A percentile compares a stretch with the other conserved stretches of the same genome.
These are phyloP conservation scores for Neopelma chrysocephalum DNA, from an alignment of 2,797 vertebrate genomes.

Conservation along the genomic window DNA sequence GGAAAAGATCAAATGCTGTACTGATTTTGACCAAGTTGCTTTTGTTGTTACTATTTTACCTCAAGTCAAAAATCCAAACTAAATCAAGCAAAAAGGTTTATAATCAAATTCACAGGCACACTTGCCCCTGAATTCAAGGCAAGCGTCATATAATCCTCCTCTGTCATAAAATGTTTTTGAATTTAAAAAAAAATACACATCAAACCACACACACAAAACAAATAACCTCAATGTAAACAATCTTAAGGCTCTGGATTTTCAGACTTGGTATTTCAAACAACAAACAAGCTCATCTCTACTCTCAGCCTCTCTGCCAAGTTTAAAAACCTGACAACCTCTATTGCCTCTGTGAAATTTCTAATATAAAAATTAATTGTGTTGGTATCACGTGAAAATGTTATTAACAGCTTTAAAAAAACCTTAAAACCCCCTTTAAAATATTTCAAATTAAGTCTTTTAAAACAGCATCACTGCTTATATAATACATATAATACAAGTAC, in stretches of 20 bases:
- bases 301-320: background rate
- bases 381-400: fast-evolving
- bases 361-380: background rate
- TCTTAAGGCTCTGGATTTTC: background rate
- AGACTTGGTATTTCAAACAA: background rate
- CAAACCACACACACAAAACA: background rate
- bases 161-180: background rate
- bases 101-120: background rate
- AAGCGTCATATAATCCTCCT: background rate
- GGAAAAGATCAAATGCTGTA: background rate
- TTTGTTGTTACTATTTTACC: background rate
- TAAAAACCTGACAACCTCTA: background rate
- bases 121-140: background rate
- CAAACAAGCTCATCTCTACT: background rate
- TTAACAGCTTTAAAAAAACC: background rate
- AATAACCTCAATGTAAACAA: background rate
- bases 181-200: background rate
- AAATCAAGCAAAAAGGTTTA: background rate
- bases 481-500: background rate
- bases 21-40: background rate
- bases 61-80: background rate
- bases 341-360: background rate
- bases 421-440: background rate
- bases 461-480: background rate
- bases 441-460: background rate